Percentiles rank a stretch among this genome's conserved stretches.
These are phyloP conservation scores for Caloenas nicobarica DNA, from an alignment of 2,113 vertebrate genomes.

Conservation along the genomic window DNA sequence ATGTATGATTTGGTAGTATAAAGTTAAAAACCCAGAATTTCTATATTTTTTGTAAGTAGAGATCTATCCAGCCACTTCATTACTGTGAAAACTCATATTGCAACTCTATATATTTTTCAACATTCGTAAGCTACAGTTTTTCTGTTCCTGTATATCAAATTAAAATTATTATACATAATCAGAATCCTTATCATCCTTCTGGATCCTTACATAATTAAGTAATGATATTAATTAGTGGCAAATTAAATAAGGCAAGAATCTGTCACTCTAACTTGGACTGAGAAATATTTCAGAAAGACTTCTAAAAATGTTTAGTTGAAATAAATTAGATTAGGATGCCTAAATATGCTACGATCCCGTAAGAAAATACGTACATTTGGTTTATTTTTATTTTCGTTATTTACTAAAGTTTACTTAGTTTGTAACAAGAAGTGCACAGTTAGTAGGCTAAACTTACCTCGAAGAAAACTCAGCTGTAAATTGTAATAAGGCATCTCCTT, in stretches of 20 bases:
- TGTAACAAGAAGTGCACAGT: constrained; percentile 23
- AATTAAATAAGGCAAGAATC: background rate
- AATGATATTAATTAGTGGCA: background rate
- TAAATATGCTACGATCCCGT: background rate
- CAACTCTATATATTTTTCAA: background rate
- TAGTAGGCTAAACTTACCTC: constrained; percentile 79
- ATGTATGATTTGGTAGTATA: background rate
- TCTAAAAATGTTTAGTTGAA: background rate
- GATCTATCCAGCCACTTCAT: background rate
- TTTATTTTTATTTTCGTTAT: background rate
- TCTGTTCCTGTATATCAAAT: background rate
- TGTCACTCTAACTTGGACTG: background rate
- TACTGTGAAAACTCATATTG: background rate
- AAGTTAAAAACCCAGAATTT: background rate
- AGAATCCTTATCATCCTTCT: background rate
- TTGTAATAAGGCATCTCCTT: constrained; percentile 98
- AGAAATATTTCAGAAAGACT: background rate
- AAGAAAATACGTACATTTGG: background rate
- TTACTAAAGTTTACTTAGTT: background rate
- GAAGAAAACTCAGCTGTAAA: constrained; percentile 99
- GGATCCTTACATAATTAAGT: background rate
- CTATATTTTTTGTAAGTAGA: background rate
- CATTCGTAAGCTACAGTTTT: background rate
- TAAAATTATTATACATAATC: background rate
- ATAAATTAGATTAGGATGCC: background rate